Conservation (phyloP, 2,797 vertebrate genomes). For the Gorsachius magnificus region DNA sequence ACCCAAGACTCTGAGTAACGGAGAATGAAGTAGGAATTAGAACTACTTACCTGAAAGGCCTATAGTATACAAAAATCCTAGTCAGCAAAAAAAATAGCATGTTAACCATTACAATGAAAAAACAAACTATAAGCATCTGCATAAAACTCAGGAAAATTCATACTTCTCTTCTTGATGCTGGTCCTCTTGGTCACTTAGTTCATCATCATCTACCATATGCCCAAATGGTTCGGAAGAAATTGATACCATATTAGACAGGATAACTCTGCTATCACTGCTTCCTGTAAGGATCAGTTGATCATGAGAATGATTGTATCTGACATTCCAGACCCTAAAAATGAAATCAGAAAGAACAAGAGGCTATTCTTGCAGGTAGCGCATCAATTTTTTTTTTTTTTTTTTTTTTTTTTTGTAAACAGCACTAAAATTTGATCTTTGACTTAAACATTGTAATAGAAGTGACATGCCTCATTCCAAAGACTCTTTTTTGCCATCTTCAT, state of each 20-base stretch:
- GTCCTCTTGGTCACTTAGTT: conserved; percentile 94
- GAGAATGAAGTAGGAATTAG: neutral
- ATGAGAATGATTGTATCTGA: conserved; percentile 97
- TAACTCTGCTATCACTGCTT: conserved; percentile 98
- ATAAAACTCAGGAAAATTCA: conserved; percentile 52
- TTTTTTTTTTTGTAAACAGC: neutral
- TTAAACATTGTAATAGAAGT: neutral
- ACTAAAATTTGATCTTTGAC: neutral
- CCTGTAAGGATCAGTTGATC: conserved; percentile 95
- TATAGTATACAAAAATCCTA: conserved; percentile 51
- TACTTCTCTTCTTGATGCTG: conserved; percentile 91
- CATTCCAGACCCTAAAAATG: conserved; percentile 92
- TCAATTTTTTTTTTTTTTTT: neutral
- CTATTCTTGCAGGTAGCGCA: neutral
- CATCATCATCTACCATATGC: conserved; percentile 95
- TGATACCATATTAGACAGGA: conserved; percentile 98
- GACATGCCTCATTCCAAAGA: neutral
- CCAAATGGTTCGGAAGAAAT: conserved; percentile 98
- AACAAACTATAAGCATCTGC: neutral
- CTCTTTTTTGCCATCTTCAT: neutral
- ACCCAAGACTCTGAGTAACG: neutral
- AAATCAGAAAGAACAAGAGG: neutral
- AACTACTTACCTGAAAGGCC: conserved; percentile 41
- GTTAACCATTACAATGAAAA: neutral
- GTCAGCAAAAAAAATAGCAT: neutral